Evolutionary conservation across 1,140 invertebrate species (phyloP), one percentile per base, ranked within the genome.

Genomic region (Odontomachus brunneus): DNA sequence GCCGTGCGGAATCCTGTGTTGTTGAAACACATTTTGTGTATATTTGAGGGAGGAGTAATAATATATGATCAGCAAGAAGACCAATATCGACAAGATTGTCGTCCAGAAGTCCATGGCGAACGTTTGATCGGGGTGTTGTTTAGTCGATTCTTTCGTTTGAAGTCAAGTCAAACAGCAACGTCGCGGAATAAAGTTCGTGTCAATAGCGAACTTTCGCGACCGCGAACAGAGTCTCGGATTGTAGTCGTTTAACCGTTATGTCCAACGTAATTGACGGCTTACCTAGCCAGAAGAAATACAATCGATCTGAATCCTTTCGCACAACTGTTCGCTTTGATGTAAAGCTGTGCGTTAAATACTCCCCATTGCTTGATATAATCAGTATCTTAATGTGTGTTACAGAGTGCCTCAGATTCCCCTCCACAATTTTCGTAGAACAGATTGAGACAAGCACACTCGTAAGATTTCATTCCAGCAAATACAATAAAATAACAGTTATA

Each of bases 91-190:
- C 49, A 80, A 49, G 55, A 22, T n/a, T 49, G 63, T 69, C n/a
- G 82, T 49, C 75, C 74, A 83, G 44, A 11, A 33, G 2, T 84
- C 82, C 82, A 84, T 84, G 38, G 19, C 44, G 44, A 17, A 55
- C 15, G 19, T 38, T 74, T 33, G 29, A 51, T 71, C 59, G 44
- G 17, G 53, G 69, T 53, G 3, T 7, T 11, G 65, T 22, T 4
- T 53, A 53, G 60, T 69, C 44, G 67, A 38, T 69, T 44, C 65
- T 71, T 62, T 51, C 17, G 33, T 14, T 24, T 7, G 63, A 55
- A 24, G 26, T 29, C 24, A 69, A 80, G 65, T 80, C 53, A 69
- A 80, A 48, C 48, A 48, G 11, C 19, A 59, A 14, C 14, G 51
- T 44, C 17, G 62, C 65, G 63, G 9, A n/a, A 26, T 29, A 57